phyloP scores from a whole-genome alignment of 2,113 vertebrate species.

The Strix aluco region DNA sequence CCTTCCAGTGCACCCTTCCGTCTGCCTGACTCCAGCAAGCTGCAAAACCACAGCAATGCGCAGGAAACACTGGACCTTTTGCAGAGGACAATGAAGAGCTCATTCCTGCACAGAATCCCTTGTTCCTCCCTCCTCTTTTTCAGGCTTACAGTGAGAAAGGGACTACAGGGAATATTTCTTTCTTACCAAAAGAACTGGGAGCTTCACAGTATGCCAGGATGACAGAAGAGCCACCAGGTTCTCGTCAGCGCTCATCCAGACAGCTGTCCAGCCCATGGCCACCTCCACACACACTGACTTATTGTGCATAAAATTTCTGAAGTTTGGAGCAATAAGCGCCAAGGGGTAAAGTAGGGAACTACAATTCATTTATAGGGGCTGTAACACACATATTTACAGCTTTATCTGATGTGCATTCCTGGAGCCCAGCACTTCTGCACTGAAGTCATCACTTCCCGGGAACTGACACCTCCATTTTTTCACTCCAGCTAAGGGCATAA shows the following conservation, averaged over 20 bases:
- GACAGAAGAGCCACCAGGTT: background rate
- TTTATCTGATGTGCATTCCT: background rate
- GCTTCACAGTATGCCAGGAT: background rate
- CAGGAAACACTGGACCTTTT: background rate
- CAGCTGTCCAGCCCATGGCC: background rate
- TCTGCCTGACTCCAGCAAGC: background rate
- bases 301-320: background rate
- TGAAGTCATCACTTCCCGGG: background rate
- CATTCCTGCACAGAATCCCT: background rate
- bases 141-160: background rate
- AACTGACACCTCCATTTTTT: background rate
- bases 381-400: background rate
- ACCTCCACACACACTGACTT: background rate
- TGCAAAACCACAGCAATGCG: background rate
- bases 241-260: background rate
- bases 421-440: background rate
- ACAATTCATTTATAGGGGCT: background rate
- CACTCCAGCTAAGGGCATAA: background rate
- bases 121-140: background rate
- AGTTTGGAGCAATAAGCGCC: background rate
- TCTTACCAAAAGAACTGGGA: background rate
- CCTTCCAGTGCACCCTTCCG: slow-evolving; percentile 23
- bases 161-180: background rate
- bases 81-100: background rate
- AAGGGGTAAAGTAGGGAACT: background rate